Evolutionary conservation across 2,113 vertebrate species (phyloP).

Genomic region (Gorilla gorilla): DNA sequence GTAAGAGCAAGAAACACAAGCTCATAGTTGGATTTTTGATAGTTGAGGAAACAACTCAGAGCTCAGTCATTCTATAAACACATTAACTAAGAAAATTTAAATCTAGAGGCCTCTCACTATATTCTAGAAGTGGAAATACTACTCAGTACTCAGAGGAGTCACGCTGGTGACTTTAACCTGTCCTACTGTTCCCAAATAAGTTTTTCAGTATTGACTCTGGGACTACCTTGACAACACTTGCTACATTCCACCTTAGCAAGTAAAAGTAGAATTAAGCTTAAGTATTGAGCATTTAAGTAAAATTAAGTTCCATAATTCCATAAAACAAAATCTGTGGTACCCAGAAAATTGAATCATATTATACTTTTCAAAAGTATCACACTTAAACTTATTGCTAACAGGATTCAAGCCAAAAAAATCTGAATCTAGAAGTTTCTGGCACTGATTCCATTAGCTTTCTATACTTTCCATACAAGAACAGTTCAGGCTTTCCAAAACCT

Average conservation of each 20-base stretch:
- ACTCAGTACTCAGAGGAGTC: not conserved
- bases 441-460: not conserved
- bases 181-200: not conserved
- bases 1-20: not conserved
- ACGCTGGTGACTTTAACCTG: not conserved
- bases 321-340: constrained; percentile 6
- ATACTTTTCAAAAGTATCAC: constrained; percentile 30
- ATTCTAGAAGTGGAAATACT: not conserved
- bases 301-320: constrained; percentile 1
- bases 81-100: not conserved
- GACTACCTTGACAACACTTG: not conserved
- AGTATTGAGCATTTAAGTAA: not conserved
- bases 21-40: not conserved
- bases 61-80: not conserved
- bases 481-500: not conserved
- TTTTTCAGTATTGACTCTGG: not conserved
- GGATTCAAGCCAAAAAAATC: not conserved
- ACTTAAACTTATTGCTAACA: not conserved
- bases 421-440: not conserved
- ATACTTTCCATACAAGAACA: not conserved
- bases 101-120: not conserved
- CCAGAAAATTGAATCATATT: not conserved
- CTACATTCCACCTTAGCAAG: not conserved
- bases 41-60: not conserved
- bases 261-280: not conserved